phyloP scores from a whole-genome alignment of 64 coral and sea anemone genomes.

The Pachyseris speciosa region DNA sequence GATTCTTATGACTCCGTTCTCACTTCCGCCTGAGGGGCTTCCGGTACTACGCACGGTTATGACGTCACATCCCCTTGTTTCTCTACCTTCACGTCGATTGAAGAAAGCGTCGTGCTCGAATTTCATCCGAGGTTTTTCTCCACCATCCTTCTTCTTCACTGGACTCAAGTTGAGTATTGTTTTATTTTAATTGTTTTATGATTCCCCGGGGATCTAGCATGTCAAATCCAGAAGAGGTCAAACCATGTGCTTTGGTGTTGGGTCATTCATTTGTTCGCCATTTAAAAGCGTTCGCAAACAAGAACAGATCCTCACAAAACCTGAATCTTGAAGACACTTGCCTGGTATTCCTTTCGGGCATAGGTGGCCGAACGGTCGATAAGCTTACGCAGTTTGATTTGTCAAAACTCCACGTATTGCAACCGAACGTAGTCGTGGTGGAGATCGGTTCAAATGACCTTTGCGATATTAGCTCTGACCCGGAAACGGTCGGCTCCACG shows the following conservation, averaged over 20 bases:
- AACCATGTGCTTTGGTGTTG: conserved; percentile 20
- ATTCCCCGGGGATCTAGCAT: not conserved
- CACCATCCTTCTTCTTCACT: not conserved
- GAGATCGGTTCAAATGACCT: conserved; percentile 4
- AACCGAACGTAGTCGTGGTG: not conserved
- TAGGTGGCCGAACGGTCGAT: not conserved
- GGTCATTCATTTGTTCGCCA: conserved; percentile 21
- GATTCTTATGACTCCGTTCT: not conserved
- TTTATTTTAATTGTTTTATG: not conserved
- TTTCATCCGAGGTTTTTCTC: not conserved
- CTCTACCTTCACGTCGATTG: not conserved
- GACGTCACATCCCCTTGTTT: not conserved
- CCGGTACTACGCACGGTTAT: not conserved
- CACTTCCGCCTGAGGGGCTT: not conserved
- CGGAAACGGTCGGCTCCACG: not conserved
- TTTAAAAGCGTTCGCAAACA: not conserved
- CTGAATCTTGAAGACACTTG: not conserved
- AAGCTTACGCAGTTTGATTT: not conserved
- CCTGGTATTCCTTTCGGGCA: not conserved
- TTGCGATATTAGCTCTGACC: not conserved
- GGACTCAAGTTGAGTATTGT: not conserved
- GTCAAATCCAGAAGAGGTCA: not conserved
- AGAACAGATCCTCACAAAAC: not conserved
- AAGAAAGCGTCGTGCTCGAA: not conserved
- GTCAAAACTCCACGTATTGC: not conserved